Percentiles rank a stretch among this genome's conserved stretches.
Conservation (phyloP, 2,797 vertebrate species). For the Semotilus atromaculatus region DNA sequence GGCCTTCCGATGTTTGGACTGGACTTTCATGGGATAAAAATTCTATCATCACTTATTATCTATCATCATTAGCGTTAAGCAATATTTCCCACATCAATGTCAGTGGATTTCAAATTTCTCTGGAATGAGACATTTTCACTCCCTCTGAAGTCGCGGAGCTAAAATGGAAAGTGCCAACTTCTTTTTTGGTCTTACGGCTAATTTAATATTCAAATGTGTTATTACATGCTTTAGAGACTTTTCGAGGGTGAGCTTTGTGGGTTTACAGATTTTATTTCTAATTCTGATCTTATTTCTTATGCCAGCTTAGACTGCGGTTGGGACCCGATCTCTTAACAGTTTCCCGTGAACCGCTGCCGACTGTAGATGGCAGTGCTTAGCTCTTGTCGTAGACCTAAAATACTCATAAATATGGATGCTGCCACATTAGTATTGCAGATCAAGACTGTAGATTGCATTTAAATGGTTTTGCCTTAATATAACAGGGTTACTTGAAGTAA, state of each 20-base stretch:
- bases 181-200: not conserved
- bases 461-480: slow-evolving; percentile 7
- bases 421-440: slow-evolving; percentile 32
- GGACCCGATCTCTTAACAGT: not conserved
- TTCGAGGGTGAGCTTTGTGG: not conserved
- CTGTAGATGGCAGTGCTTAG: not conserved
- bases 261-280: not conserved
- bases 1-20: not conserved
- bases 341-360: not conserved
- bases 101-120: not conserved
- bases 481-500: slow-evolving; percentile 11
- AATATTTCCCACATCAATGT: slow-evolving; percentile 5
- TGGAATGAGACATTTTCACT: slow-evolving; percentile 16
- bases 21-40: slow-evolving; percentile 1
- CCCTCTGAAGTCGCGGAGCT: not conserved
- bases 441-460: slow-evolving; percentile 16
- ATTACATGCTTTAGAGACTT: slow-evolving; percentile 24
- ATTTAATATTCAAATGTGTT: slow-evolving; percentile 12
- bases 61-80: not conserved
- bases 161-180: slow-evolving; percentile 31
- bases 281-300: not conserved
- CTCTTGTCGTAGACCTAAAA: not conserved
- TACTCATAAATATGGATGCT: not conserved
- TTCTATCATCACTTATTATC: not conserved
- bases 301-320: slow-evolving; percentile 4